phyloP scores from a whole-genome alignment of 1,140 invertebrate species.

The Scaptodrosophila lebanonensis region DNA sequence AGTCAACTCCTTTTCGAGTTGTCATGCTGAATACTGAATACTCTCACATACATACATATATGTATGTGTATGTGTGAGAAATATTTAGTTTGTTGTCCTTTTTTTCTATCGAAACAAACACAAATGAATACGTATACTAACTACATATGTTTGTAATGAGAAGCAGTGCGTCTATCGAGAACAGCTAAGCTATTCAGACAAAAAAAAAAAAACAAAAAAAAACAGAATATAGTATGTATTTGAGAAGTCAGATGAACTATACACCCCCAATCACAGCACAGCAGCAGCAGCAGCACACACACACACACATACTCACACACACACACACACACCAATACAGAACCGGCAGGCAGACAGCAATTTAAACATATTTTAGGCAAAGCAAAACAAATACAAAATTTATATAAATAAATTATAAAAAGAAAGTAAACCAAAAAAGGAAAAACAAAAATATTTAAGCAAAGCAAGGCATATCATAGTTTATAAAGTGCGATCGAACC shows the following conservation, averaged over 20 bases:
- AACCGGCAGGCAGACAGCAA: conserved; percentile 29
- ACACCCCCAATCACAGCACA: conserved; percentile 9
- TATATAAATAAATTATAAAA: conserved; percentile 40
- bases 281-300: conserved; percentile 25
- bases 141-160: too few species aligned
- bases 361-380: conserved; percentile 64
- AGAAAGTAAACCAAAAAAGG: conserved; percentile 32
- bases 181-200: conserved; percentile 47
- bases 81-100: conserved; percentile 93
- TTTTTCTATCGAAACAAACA: too few species aligned
- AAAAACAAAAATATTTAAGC: conserved; percentile 65
- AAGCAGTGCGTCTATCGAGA: too few species aligned
- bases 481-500: conserved; percentile 69
- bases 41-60: conserved; percentile 78
- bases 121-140: too few species aligned
- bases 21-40: conserved; percentile 59
- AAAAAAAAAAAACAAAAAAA: conserved; percentile 23
- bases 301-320: conserved; percentile 13
- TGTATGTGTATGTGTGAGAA: conserved; percentile 92
- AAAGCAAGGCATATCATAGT: conserved; percentile 74
- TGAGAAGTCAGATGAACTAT: conserved; percentile 33
- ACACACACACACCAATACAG: conserved; percentile 8
- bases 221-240: conserved; percentile 53
- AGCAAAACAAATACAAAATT: conserved; percentile 33
- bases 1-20: conserved; percentile 63